Conservation (phyloP, 2,888 invertebrate species). For the Desoria tigrina region DNA sequence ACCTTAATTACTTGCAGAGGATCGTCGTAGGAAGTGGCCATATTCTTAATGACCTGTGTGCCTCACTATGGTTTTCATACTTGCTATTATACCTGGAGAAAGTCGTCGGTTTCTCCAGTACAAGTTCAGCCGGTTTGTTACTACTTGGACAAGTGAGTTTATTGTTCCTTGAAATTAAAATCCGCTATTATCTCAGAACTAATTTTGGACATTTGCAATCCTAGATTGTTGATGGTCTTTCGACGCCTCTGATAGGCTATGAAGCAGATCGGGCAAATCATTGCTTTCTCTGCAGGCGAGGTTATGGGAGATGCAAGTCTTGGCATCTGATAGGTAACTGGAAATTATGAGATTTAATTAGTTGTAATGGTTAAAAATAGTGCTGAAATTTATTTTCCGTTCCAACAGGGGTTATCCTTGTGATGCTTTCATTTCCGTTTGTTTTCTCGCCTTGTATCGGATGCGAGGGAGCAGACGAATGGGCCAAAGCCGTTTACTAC, state of each 20-base stretch:
- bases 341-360: slow-evolving; percentile 4
- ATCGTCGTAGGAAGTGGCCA: slow-evolving; percentile 56
- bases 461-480: slow-evolving; percentile 63
- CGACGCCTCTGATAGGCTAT: slow-evolving; percentile 84
- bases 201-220: no score
- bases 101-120: slow-evolving; percentile 60
- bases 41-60: slow-evolving; percentile 84
- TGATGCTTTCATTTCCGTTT: slow-evolving; percentile 79
- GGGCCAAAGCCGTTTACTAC: slow-evolving; percentile 74
- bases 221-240: slow-evolving; percentile 79
- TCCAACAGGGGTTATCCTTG: slow-evolving; percentile 71
- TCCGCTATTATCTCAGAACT: background rate
- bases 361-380: background rate
- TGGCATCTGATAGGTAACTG: slow-evolving; percentile 84
- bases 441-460: slow-evolving; percentile 77
- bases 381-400: no score
- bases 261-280: slow-evolving; percentile 75
- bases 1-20: slow-evolving; percentile 10
- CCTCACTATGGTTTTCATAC: slow-evolving; percentile 93
- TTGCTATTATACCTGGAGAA: slow-evolving; percentile 76
- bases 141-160: slow-evolving; percentile 67
- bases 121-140: slow-evolving; percentile 65
- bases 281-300: slow-evolving; percentile 63
- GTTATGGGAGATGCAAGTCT: slow-evolving; percentile 77
- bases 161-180: background rate